Evolutionary conservation across 2,797 vertebrate species (phyloP), one percentile per base, ranked within the genome.

Genomic region (Microcaecilia unicolor): DNA sequence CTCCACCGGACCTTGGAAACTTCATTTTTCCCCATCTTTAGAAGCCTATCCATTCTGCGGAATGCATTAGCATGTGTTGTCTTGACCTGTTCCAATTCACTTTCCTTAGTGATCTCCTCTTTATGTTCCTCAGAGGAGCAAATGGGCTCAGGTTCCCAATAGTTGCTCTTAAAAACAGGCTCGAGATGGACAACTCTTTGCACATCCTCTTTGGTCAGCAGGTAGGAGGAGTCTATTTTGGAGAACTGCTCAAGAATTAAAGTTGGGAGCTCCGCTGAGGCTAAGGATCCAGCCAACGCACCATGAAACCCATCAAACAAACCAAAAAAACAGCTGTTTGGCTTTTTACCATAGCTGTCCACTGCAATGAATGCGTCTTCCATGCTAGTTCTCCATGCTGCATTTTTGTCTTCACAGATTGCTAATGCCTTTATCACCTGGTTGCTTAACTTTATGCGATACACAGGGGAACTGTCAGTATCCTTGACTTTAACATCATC

Each of bases 11-110:
- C 57, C 42, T 47, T 57, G 31, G 72, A 82, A 10, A 18, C 28
- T 41, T 86, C 67, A 1, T 64, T 58, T 28, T 72, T 74, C 37
- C 74, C 71, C 4, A 74, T 58, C 4, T 42, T 19, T 36, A 81
- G 51, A 37, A 80, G 59, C 25, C 59, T 67, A 2, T 84, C 69
- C 70, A 67, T 79, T 48, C 67, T 67, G 60, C 61, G 73, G 10
- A 80, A 84, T 2, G 72, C 57, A 22, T 69, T 72, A 4, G 58
- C 71, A 9, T 75, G 72, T 0, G 51, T 64, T 49, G 40, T 58
- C 37, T 78, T 77, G 40, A 67, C 55, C 25, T 45, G 30, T 45
- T 65, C 22, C 1, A 55, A 48, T 9, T 37, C 11, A 5, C 4
- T 35, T 5, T 7, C 14, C 6, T 22, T 28, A 4, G 3, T 6